Percentiles rank a stretch among this genome's conserved stretches.
These are phyloP conservation scores for Theodoxus fluviatilis DNA, from an alignment of 2,888 invertebrate species.

Conservation along the genomic window DNA sequence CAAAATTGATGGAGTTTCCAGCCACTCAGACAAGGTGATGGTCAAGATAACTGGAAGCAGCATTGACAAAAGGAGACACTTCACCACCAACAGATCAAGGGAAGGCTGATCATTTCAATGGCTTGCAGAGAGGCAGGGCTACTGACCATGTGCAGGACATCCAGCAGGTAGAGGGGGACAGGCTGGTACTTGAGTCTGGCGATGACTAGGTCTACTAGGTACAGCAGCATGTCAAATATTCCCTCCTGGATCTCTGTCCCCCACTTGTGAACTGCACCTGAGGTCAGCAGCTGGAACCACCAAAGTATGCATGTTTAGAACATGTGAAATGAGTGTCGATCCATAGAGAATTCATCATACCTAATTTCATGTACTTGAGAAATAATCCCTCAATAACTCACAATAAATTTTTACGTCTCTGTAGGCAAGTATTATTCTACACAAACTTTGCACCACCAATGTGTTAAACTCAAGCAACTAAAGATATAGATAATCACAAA, in stretches of 20 bases:
- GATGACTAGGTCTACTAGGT: slow-evolving; percentile 66
- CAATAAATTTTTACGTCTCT: too few species aligned
- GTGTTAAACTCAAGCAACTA: not conserved
- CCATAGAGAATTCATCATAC: too few species aligned
- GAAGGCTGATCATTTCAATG: too few species aligned
- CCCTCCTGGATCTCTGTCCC: slow-evolving; percentile 68
- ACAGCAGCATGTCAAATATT: slow-evolving; percentile 67
- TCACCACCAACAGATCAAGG: too few species aligned
- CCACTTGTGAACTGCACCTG: slow-evolving; percentile 67
- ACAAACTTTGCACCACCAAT: too few species aligned
- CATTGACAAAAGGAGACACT: too few species aligned
- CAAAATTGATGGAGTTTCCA: too few species aligned
- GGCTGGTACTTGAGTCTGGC: slow-evolving; percentile 63
- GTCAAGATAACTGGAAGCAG: too few species aligned
- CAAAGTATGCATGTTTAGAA: not conserved
- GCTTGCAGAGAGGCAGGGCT: too few species aligned
- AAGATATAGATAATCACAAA: not conserved
- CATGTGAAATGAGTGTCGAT: not conserved
- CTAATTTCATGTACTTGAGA: too few species aligned
- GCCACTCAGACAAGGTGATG: too few species aligned
- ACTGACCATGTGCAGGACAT: slow-evolving; percentile 62
- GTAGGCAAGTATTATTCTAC: too few species aligned
- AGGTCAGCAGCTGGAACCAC: slow-evolving; percentile 61
- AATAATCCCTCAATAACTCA: not conserved
- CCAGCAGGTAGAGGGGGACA: slow-evolving; percentile 63